Percentiles rank a stretch among this genome's conserved stretches.
Conservation (phyloP, 1,140 invertebrate genomes). For the Manduca sexta region DNA sequence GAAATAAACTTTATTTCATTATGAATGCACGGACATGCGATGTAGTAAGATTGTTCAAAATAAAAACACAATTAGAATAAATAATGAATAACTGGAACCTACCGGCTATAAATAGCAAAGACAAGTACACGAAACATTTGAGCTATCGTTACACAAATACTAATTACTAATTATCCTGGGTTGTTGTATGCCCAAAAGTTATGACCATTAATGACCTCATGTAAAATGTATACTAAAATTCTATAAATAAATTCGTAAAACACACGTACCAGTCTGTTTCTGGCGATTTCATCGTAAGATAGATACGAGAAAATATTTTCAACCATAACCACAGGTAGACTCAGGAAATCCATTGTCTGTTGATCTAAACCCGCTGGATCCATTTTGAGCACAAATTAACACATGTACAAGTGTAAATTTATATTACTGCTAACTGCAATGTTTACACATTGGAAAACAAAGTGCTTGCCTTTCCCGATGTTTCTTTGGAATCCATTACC, state of each 20-base stretch:
- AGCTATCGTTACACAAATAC: too few relatives aligned
- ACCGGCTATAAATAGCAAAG: too few relatives aligned
- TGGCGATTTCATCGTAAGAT: constrained; percentile 87
- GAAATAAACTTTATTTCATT: too few relatives aligned
- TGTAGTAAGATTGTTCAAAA: too few relatives aligned
- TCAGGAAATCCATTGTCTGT: constrained; percentile 68
- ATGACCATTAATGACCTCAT: too few relatives aligned
- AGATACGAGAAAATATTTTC: constrained; percentile 86
- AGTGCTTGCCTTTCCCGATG: constrained; percentile 26
- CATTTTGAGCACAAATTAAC: constrained; percentile 15
- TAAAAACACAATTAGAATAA: too few relatives aligned
- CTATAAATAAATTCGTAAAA: constrained; percentile 1
- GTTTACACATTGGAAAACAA: constrained; percentile 27
- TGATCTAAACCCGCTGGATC: constrained; percentile 3
- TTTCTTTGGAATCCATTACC: constrained; percentile 22
- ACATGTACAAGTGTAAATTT: constrained; percentile 15
- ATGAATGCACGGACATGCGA: too few relatives aligned
- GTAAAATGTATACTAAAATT: too few relatives aligned
- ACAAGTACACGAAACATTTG: too few relatives aligned
- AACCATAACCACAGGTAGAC: constrained; percentile 84
- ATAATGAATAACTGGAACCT: too few relatives aligned
- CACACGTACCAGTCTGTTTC: constrained; percentile 82
- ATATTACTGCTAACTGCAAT: constrained; percentile 12
- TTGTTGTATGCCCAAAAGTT: too few relatives aligned
- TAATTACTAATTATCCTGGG: too few relatives aligned